A percentile compares a stretch with the other conserved stretches of the same genome.
Conservation (phyloP, 2,888 invertebrate species). For the Hyposoter didymator region DNA sequence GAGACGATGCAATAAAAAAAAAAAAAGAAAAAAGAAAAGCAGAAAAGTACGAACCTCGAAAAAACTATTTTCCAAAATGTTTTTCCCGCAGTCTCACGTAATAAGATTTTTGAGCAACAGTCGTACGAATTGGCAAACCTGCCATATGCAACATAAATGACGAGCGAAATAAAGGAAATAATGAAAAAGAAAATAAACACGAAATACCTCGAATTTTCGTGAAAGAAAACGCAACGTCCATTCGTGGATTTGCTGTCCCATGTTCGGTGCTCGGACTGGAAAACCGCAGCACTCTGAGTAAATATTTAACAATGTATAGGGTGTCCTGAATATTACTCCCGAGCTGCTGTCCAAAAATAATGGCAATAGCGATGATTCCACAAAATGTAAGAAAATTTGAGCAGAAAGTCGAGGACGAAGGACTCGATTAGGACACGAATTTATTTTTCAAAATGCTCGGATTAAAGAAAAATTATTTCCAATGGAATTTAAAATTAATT, state of each 20-base stretch:
- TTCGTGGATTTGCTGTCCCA: conserved; percentile 11
- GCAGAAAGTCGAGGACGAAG: neutral
- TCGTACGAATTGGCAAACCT: conserved; percentile 27
- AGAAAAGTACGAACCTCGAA: neutral
- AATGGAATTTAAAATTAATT: conserved; percentile 16
- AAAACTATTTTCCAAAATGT: neutral
- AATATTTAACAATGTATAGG: neutral
- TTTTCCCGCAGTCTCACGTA: neutral
- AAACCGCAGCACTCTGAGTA: conserved; percentile 5
- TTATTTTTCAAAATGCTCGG: conserved; percentile 24
- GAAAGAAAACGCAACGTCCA: conserved; percentile 3
- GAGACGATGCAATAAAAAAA: neutral
- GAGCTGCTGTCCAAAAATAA: neutral
- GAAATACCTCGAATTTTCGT: neutral
- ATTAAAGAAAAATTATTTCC: conserved; percentile 23
- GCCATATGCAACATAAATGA: conserved; percentile 13
- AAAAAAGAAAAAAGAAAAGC: neutral
- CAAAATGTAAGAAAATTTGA: neutral
- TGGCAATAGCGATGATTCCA: neutral
- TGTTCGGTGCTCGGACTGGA: conserved; percentile 19
- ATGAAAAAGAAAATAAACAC: neutral
- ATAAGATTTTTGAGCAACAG: neutral
- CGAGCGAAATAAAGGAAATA: conserved; percentile 10
- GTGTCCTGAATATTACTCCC: neutral
- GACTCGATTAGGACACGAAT: neutral